Conservation (phyloP, 2,797 vertebrate genomes). For the Myoxocephalus aenaeus region DNA sequence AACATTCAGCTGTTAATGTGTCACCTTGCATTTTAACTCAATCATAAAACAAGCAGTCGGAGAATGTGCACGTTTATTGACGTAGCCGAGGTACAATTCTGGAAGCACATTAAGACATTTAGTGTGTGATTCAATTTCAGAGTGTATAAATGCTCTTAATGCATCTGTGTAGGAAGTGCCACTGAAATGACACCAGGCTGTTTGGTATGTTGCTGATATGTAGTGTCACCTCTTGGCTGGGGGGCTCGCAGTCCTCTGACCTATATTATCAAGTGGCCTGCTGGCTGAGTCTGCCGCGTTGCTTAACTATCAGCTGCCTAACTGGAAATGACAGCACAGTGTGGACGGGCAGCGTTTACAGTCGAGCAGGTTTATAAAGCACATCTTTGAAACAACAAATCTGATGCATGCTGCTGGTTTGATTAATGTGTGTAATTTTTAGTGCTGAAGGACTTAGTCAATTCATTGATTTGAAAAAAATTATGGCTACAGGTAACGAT, state of each 20-base stretch:
- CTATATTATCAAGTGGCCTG: constrained; percentile 78
- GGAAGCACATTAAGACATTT: constrained; percentile 42
- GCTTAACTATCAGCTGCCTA: constrained; percentile 74
- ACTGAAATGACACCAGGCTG: constrained; percentile 59
- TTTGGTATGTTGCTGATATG: constrained; percentile 72
- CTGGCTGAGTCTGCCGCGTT: constrained; percentile 69
- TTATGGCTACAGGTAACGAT: no score
- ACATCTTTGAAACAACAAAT: constrained; percentile 43
- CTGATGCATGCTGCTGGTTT: constrained; percentile 28
- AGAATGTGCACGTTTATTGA: constrained; percentile 41
- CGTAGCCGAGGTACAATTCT: constrained; percentile 33
- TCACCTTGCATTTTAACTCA: constrained; percentile 65
- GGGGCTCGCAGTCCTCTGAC: constrained; percentile 75
- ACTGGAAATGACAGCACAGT: constrained; percentile 74
- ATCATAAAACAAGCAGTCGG: constrained; percentile 56
- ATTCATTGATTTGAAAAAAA: constrained; percentile 31
- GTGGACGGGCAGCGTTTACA: constrained; percentile 66
- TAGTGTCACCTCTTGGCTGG: constrained; percentile 74
- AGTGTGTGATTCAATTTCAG: constrained; percentile 8
- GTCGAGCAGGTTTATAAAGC: constrained; percentile 51
- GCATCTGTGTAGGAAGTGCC: constrained; percentile 53
- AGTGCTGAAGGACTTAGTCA: background rate
- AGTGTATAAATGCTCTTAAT: constrained; percentile 55
- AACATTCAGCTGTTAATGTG: constrained; percentile 64
- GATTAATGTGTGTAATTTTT: constrained; percentile 32